Percentiles rank a stretch among this genome's conserved stretches.
These are phyloP conservation scores for Collichthys lucidus DNA, from an alignment of 2,113 vertebrate genomes.

Conservation along the genomic window DNA sequence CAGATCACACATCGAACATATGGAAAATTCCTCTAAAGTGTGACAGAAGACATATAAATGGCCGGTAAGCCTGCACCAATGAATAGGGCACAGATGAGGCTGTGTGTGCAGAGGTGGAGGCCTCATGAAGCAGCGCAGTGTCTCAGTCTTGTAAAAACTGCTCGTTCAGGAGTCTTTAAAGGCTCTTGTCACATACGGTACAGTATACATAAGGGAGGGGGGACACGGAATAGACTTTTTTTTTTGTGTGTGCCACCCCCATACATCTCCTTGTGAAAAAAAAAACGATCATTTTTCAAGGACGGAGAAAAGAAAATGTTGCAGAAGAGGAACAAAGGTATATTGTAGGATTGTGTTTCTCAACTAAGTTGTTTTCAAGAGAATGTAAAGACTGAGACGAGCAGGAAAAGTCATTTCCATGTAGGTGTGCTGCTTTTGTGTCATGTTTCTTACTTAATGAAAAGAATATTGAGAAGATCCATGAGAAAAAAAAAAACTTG, in stretches of 20 bases:
- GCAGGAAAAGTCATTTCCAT: too few species aligned
- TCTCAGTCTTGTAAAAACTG: slow-evolving; percentile 50
- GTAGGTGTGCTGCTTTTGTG: background rate
- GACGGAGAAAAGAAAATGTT: slow-evolving; percentile 7
- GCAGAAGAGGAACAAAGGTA: background rate
- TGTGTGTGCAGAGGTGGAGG: slow-evolving; percentile 49
- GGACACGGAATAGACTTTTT: slow-evolving; percentile 10
- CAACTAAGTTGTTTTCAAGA: background rate
- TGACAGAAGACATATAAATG: slow-evolving; percentile 66
- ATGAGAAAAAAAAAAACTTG: background rate
- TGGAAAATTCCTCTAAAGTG: slow-evolving; percentile 69
- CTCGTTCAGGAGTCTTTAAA: slow-evolving; percentile 32
- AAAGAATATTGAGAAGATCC: background rate
- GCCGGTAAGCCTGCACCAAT: slow-evolving; percentile 10
- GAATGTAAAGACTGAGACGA: background rate
- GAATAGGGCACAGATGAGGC: slow-evolving; percentile 54
- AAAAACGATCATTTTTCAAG: slow-evolving; percentile 27
- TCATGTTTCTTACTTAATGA: background rate
- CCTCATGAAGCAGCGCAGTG: slow-evolving; percentile 17
- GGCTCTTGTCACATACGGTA: slow-evolving; percentile 31
- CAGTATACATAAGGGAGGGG: slow-evolving; percentile 19
- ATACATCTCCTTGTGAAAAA: slow-evolving; percentile 25
- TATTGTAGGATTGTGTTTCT: background rate
- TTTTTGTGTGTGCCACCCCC: background rate
- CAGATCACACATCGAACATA: slow-evolving; percentile 51